These are phyloP conservation scores for Takifugu flavidus DNA, from an alignment of 2,113 vertebrate species.

Conservation along the genomic window DNA sequence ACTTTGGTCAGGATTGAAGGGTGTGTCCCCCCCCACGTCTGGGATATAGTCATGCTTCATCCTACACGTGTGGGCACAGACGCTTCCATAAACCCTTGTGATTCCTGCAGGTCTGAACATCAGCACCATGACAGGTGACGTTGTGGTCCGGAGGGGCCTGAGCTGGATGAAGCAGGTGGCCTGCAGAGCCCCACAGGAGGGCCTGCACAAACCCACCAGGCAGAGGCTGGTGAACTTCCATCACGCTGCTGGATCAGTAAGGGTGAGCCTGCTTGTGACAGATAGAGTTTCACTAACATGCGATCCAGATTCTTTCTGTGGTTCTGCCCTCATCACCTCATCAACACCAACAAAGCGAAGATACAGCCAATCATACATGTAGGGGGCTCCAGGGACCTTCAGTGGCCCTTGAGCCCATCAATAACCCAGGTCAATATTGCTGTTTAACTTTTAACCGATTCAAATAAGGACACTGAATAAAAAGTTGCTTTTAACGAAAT, in stretches of 20 bases:
- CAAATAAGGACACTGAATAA: too few species aligned
- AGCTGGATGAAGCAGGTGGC: conserved; percentile 49
- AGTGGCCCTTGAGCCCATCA: too few species aligned
- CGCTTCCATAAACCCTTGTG: background rate
- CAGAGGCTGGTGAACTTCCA: conserved; percentile 35
- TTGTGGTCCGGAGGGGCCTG: conserved; percentile 53
- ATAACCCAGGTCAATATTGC: too few species aligned
- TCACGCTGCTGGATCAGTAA: conserved; percentile 14
- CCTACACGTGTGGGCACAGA: background rate
- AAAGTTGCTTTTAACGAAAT: too few species aligned
- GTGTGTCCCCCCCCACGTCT: background rate
- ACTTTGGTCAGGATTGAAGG: conserved; percentile 11
- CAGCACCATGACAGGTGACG: conserved; percentile 58
- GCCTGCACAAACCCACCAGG: conserved; percentile 10
- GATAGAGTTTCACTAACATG: conserved; percentile 30
- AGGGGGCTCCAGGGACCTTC: too few species aligned
- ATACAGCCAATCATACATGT: too few species aligned
- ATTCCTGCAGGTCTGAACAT: conserved; percentile 15
- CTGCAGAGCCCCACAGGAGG: conserved; percentile 17
- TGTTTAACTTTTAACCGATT: too few species aligned
- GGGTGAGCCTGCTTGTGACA: conserved; percentile 31
- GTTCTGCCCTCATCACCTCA: conserved; percentile 10
- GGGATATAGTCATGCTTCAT: background rate
- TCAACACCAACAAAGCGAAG: conserved; percentile 7
- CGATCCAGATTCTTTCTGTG: conserved; percentile 8